Evolutionary conservation across 2,113 vertebrate species (phyloP), one percentile per base, ranked within the genome.

Genomic region (Platysteira castanea): DNA sequence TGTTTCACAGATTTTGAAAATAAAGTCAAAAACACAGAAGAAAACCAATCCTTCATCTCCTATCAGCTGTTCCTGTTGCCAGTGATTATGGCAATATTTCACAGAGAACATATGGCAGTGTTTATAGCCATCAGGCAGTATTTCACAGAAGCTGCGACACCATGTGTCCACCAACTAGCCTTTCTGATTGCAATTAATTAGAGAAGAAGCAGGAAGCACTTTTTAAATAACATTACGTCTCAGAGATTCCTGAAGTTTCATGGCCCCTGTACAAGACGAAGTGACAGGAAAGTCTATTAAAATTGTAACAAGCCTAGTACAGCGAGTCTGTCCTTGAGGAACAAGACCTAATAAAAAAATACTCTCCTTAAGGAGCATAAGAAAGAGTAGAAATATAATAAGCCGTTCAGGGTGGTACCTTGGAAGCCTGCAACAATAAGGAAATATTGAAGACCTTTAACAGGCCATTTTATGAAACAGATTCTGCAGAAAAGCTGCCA

Each of bases 121-220:
- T 97, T 98, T 97, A 97, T 84, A 98, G 96, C 97, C 98, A 98
- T 98, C 98, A 97, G 98, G 96, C 97, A 97, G 97, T 91, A 95
- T 97, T 97, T 97, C 98, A 97, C 94, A 97, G 97, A 96, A 95
- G 96, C 96, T 91, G 94, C 3, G 33, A 97, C 97, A 98, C 98
- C 98, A 97, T 98, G 98, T 98, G 97, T 98, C 98, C 97, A 96
- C 95, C 95, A 97, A 97, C 97, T 97, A 98, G 97, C 98, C 97
- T 97, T 97, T 97, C 95, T 97, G 97, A 97, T 97, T 97, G 92
- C 95, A 97, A 97, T 96, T 98, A 98, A 98, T 98, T 98, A 98
- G 96, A 89, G 94, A 95, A 94, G 96, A 98, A 97, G 93, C 94
- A 92, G 96, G 94, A 98, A 92, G 95, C 84, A 81, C 88, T 96